A percentile compares a stretch with the other conserved stretches of the same genome.
These are phyloP conservation scores for Epizoanthus stellaris DNA, from an alignment of 92 coral and sea anemone species.

Conservation along the genomic window DNA sequence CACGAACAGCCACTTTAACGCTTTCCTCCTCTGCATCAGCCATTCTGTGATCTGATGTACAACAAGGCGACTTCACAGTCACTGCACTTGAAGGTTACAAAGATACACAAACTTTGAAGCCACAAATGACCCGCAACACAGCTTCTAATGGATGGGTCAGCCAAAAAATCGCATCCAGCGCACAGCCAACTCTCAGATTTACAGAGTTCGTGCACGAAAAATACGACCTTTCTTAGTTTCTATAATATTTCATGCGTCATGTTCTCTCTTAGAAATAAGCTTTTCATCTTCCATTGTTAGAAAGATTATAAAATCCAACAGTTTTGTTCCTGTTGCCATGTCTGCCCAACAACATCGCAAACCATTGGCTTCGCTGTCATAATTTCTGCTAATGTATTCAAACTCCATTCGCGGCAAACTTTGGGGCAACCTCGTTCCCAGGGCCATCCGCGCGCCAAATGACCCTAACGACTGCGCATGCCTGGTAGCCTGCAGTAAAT, in stretches of 20 bases:
- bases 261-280: background rate
- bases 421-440: too few relatives aligned
- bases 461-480: too few relatives aligned
- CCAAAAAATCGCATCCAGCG: background rate
- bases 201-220: too few relatives aligned
- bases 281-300: slow-evolving; percentile 18
- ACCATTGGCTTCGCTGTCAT: slow-evolving; percentile 13
- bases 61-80: background rate
- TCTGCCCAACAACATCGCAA: slow-evolving; percentile 3
- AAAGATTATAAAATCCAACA: slow-evolving; percentile 13
- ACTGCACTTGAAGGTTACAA: background rate
- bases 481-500: too few relatives aligned
- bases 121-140: background rate
- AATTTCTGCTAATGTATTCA: slow-evolving; percentile 55
- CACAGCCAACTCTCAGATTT: background rate
- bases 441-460: too few relatives aligned
- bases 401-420: background rate
- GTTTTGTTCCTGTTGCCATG: slow-evolving; percentile 56
- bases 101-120: background rate
- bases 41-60: slow-evolving; percentile 26
- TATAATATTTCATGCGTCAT: background rate
- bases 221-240: background rate
- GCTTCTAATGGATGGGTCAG: too few relatives aligned
- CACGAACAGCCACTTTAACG: slow-evolving; percentile 92
- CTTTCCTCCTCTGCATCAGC: slow-evolving; percentile 66